Conservation (phyloP, 1,140 invertebrate species). For the Drosophila suzukii region DNA sequence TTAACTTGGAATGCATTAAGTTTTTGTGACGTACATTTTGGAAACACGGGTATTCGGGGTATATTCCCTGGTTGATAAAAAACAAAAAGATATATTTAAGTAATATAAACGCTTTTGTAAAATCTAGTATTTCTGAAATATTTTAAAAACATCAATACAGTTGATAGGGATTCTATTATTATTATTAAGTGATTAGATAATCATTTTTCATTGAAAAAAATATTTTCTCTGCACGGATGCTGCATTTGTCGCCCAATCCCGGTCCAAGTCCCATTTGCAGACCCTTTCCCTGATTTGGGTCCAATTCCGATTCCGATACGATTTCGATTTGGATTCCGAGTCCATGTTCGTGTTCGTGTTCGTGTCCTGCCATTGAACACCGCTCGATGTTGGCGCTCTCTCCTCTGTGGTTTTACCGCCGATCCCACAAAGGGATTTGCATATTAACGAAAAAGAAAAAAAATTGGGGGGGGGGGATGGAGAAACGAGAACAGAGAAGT, state of each 20-base stretch:
- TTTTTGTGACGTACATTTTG: no score
- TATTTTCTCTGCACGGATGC: slow-evolving; percentile 27
- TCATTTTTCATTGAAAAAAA: background rate
- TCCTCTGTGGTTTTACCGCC: slow-evolving; percentile 19
- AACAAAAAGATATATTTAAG: no score
- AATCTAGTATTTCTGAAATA: no score
- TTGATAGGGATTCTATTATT: no score
- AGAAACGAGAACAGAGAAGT: background rate
- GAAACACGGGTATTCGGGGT: no score
- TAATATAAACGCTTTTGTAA: no score
- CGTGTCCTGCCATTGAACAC: slow-evolving; percentile 53
- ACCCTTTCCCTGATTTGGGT: background rate
- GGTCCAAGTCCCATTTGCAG: background rate
- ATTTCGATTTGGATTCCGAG: background rate
- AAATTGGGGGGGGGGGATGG: background rate
- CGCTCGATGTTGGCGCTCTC: slow-evolving; percentile 55
- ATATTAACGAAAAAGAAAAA: slow-evolving; percentile 41
- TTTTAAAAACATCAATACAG: no score
- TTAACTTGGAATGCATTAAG: no score
- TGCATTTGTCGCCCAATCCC: slow-evolving; percentile 61
- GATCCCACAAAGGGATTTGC: slow-evolving; percentile 74
- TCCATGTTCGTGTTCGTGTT: slow-evolving; percentile 49
- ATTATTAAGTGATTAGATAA: no score
- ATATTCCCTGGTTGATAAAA: no score
- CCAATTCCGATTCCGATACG: no score